Base-by-base conservation (phyloP, 2,888 invertebrate genomes). In the Diaphora mendica region DNA sequence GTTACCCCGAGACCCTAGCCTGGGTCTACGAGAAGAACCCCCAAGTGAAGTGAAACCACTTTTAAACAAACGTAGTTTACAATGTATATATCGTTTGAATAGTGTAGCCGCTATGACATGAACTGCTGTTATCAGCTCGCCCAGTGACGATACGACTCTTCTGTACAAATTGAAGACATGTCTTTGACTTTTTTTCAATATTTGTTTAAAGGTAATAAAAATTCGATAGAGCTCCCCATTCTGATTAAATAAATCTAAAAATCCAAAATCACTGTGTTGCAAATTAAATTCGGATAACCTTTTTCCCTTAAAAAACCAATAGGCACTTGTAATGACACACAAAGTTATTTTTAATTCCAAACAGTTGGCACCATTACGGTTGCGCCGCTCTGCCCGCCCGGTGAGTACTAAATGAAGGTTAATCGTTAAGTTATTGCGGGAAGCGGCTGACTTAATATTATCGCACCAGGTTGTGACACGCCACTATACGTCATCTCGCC, bases 401-500 rank as follows among this genome's bases (percentile, higher is more conserved):
- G 72, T 71, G 70, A 79, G 72, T 76, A 73, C 75, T 77, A 76
- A 71, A 77, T 77, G 74, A 71, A 71, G 73, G 79, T 84, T 86
- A 84, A 88, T 89, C 86, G 86, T 74, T 87, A 85, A 89, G 82
- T 86, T 87, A 89, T 85, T 76, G 80, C 87, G 86, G 89, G 88
- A 88, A 83, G 79, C 84, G 81, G 78, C 82, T 87, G 88, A 88
- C 87, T 87, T 86, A 88, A 80, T 84, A 86, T 81, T 82, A 82
- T 86, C 77, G 78, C 81, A 77, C 79, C 74, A 83, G 79, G 76
- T 84, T 81, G 86, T 85, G 87, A 82, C 86, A 74, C 72, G 62
- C 79, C 76, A 77, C 82, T 76, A 80, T 87, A 84, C 86, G 85
- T 86, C 88, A 85, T 84, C 78, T 66, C 71, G 62, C 66, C 73